A percentile compares a stretch with the other conserved stretches of the same genome.
Evolutionary conservation across 2,888 invertebrate genomes (phyloP).

Genomic region (Drosophila ezoana): DNA sequence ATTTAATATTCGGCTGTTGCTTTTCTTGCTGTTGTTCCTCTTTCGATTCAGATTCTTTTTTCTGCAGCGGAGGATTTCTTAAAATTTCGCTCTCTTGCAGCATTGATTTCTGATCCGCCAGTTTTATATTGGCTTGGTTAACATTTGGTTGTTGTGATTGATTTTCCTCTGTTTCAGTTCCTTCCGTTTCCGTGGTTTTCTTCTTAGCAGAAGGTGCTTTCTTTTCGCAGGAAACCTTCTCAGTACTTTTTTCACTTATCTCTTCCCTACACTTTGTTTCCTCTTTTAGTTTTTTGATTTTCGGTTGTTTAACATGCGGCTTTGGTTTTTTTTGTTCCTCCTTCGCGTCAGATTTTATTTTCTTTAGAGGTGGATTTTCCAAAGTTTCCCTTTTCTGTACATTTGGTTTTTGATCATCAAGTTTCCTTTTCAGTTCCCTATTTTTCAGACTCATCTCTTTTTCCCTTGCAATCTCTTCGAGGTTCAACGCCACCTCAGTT

Average conservation of each 20-base stretch:
- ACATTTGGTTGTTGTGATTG: background rate
- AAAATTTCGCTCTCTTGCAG: no score
- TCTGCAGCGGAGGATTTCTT: no score
- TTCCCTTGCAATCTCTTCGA: no score
- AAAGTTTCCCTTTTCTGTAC: background rate
- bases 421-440: background rate
- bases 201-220: background rate
- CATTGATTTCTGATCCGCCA: no score
- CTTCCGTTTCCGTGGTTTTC: background rate
- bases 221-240: background rate
- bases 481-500: background rate
- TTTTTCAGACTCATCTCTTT: background rate
- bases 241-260: background rate
- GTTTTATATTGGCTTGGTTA: background rate
- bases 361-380: background rate
- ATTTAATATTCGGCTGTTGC: no score
- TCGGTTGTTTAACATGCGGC: background rate
- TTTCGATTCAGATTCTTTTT: no score
- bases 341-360: background rate
- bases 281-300: background rate
- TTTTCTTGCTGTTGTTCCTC: no score
- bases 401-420: background rate
- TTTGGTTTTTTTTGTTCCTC: background rate
- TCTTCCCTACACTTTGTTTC: background rate
- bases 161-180: background rate